A percentile compares a stretch with the other conserved stretches of the same genome.
These are phyloP conservation scores for Lithosia quadra DNA, from an alignment of 2,888 invertebrate species.

Conservation along the genomic window DNA sequence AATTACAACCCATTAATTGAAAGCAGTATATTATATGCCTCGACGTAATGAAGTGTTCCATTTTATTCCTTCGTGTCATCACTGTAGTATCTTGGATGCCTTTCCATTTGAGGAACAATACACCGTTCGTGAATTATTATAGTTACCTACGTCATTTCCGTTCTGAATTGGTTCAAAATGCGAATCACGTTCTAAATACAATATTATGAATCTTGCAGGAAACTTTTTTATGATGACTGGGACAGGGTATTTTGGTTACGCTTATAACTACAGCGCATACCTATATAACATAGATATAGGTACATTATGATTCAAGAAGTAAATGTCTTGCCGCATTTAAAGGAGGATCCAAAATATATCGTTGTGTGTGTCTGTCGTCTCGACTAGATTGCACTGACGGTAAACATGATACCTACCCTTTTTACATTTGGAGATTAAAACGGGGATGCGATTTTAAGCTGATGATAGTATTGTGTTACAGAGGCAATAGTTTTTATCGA, in stretches of 20 bases:
- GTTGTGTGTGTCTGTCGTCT: too few species aligned
- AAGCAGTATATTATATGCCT: constrained; percentile 13
- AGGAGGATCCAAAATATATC: too few species aligned
- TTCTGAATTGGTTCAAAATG: constrained; percentile 14
- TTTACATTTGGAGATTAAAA: neutral
- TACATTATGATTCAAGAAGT: neutral
- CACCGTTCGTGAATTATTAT: constrained; percentile 30
- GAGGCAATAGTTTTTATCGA: constrained; percentile 19
- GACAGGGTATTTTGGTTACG: neutral
- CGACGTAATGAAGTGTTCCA: constrained; percentile 28
- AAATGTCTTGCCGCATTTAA: neutral
- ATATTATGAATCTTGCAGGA: constrained; percentile 6
- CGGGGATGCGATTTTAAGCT: constrained; percentile 24
- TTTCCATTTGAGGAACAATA: constrained; percentile 47
- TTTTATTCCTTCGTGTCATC: constrained; percentile 34
- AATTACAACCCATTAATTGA: constrained; percentile 16
- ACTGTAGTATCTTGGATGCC: constrained; percentile 13
- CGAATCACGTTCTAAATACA: constrained; percentile 16
- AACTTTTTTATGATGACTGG: neutral
- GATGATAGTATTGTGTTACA: constrained; percentile 12
- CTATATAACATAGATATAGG: too few species aligned
- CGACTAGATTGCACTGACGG: too few species aligned
- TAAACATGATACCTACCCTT: neutral
- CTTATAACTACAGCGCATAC: neutral
- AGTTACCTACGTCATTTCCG: constrained; percentile 37